Evolutionary conservation across 1,140 invertebrate genomes (phyloP), one percentile per base, ranked within the genome.

Genomic region (Nixonia krombeini): DNA sequence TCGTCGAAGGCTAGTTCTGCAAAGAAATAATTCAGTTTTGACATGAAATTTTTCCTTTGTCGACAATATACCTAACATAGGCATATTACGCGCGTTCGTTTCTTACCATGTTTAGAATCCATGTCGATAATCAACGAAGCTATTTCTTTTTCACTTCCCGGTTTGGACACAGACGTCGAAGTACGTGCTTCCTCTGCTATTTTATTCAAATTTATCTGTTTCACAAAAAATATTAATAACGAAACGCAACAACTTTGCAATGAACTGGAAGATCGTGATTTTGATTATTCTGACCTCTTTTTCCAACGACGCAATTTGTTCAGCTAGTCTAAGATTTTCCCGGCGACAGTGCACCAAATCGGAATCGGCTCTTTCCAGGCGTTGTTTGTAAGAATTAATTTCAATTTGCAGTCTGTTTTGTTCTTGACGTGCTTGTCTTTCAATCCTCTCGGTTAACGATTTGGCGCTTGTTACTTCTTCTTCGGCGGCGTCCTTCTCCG

Each of bases 31-130:
- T n/a, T n/a, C n/a, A n/a, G n/a, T 18, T 25, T 45, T 33, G 12
- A 37, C 8, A 28, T 13, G 41, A 25, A 16, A 56, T 1, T 37
- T 49, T 61, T 57, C 63, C 31, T 38, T 58, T 44, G 64, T 21
- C 71, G 73, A 82, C 78, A 80, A 69, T 82, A 81, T 81, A 82
- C 79, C 79, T 76, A 82, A 82, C 80, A 83, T 69, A 81, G 80
- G 75, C 77, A 72, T 61, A 75, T 29, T 15, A 31, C 25, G 2
- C 35, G 46, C 12, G 44, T 17, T 33, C n/a, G 56, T 47, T 38
- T 86, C 87, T 87, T 88, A 94, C 92, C 91, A 85, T 94, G 91
- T 79, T 94, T 94, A 17, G 89, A 89, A 72, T 94, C 92, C 87
- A 94, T 90, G 45, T 92, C 88, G 51, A 90, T 89, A 13, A 94